Percentiles rank a stretch among this genome's conserved stretches.
Conservation (phyloP, 2,113 vertebrate genomes). For the Nothobranchius kuhntae region DNA sequence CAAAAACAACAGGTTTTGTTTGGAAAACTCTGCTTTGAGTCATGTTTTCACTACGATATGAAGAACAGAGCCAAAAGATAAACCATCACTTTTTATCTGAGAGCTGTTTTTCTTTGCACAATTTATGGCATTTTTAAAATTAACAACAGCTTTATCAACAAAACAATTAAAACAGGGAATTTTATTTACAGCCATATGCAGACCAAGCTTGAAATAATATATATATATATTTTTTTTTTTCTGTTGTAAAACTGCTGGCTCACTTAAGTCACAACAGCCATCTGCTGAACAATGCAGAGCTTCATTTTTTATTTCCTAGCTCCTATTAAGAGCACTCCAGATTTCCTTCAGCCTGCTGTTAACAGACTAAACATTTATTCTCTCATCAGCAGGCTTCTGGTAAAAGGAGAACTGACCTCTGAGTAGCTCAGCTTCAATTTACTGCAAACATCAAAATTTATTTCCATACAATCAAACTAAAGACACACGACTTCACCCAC, state of each 20-base stretch:
- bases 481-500: conserved; percentile 15
- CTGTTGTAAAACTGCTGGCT: neutral
- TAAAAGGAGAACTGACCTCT: conserved; percentile 2
- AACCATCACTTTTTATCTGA: no score
- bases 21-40: no score
- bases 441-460: conserved; percentile 10
- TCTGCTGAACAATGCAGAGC: neutral
- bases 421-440: neutral
- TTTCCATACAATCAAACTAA: conserved; percentile 16
- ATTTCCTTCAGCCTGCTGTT: neutral
- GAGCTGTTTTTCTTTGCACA: no score
- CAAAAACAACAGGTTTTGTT: no score
- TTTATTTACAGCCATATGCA: neutral
- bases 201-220: neutral
- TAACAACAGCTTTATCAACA: neutral
- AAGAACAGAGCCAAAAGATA: no score
- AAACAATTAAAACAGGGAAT: neutral
- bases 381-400: conserved; percentile 12
- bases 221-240: neutral
- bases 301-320: neutral
- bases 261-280: neutral
- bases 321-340: neutral
- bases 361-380: neutral
- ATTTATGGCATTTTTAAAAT: no score
- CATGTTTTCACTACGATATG: no score